Percentiles rank a stretch among this genome's conserved stretches.
Conservation (phyloP, 1,140 invertebrate genomes). For the Drosophila truncata region DNA sequence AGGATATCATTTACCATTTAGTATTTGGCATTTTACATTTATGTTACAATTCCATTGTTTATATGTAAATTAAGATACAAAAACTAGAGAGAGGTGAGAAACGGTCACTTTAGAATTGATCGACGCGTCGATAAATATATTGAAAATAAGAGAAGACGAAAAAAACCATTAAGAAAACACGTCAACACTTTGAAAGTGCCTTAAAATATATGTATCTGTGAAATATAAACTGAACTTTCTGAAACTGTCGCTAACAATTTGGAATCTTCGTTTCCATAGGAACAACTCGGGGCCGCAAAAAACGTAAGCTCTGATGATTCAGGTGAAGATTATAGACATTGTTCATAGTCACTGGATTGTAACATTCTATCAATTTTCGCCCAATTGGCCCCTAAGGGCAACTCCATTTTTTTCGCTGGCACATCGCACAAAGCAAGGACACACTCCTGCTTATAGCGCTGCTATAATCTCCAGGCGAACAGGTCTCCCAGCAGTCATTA, state of each 20-base stretch:
- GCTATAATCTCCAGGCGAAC: constrained; percentile 46
- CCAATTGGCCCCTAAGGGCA: constrained; percentile 38
- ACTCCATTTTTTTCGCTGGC: constrained; percentile 11
- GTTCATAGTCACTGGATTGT: constrained; percentile 11
- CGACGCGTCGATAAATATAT: too few relatives aligned
- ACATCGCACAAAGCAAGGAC: constrained; percentile 6
- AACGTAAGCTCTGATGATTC: background rate
- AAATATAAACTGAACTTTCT: background rate
- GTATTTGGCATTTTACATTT: too few relatives aligned
- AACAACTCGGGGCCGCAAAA: background rate
- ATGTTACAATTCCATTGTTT: too few relatives aligned
- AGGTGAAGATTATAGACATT: constrained; percentile 17
- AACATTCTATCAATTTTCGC: constrained; percentile 17
- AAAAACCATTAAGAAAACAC: too few relatives aligned
- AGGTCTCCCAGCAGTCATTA: constrained; percentile 64
- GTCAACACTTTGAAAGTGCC: background rate
- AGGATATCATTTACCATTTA: too few relatives aligned
- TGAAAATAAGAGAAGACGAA: too few relatives aligned
- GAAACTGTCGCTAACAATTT: background rate
- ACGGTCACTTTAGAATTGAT: too few relatives aligned
- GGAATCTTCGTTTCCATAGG: background rate
- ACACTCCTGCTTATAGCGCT: constrained; percentile 14
- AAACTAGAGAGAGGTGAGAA: too few relatives aligned
- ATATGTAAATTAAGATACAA: too few relatives aligned
- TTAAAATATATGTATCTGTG: too few relatives aligned